A percentile compares a stretch with the other conserved stretches of the same genome.
These are phyloP conservation scores for Lamprotornis superbus DNA, from an alignment of 2,113 vertebrate species.

Conservation along the genomic window DNA sequence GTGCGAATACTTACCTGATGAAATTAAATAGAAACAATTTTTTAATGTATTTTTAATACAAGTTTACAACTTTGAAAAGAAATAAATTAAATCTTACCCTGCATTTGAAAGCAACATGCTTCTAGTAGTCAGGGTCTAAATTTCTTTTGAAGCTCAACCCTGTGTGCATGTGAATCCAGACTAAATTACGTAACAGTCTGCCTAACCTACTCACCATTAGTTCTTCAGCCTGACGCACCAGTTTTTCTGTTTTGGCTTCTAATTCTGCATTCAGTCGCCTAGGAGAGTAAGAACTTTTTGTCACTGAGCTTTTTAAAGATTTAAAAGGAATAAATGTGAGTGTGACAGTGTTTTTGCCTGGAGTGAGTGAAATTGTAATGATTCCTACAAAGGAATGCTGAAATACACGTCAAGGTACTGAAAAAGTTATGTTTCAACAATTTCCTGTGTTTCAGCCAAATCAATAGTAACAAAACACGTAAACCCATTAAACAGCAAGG, in stretches of 20 bases:
- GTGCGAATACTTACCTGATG: not conserved
- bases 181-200: not conserved
- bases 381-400: not conserved
- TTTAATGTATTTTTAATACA: not conserved
- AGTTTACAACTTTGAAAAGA: not conserved
- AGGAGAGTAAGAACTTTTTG: constrained; percentile 27
- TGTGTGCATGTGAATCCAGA: not conserved
- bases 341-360: not conserved
- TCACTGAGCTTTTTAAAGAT: not conserved
- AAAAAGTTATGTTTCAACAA: not conserved
- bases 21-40: not conserved
- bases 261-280: constrained; percentile 91
- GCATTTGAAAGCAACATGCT: not conserved
- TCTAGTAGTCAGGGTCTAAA: not conserved
- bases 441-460: not conserved
- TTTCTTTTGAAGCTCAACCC: not conserved
- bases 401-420: not conserved
- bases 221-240: constrained; percentile 87
- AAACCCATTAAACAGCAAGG: not conserved
- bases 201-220: constrained; percentile 81
- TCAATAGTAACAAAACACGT: not conserved
- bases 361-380: not conserved
- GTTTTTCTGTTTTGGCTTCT: constrained; percentile 87
- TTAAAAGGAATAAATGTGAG: not conserved
- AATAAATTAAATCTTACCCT: not conserved